Base-by-base conservation (phyloP, 2,797 vertebrate genomes). In the Dicrostonyx torquatus region DNA sequence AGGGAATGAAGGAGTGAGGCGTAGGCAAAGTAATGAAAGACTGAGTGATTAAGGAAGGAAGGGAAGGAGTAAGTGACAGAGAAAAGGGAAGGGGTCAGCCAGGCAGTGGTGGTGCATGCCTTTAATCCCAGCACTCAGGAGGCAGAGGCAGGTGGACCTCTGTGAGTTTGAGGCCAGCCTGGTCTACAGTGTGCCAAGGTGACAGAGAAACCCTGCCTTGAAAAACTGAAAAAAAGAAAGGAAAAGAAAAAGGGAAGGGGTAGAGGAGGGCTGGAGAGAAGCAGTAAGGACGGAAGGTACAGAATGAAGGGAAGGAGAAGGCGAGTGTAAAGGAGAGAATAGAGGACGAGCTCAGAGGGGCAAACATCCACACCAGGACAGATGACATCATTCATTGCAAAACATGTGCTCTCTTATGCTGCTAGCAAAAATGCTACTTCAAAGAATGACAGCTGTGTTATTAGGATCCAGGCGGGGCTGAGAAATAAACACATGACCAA, bases 401-500 rank as follows among this genome's bases (percentile, higher is more conserved):
- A 82, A 90, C 82, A 31, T 83, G 29, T 66, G 66, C 60, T 95
- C 64, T 55, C 76, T 83, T 87, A 43, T 9, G 26, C 13, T 22
- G 17, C 40, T 34, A 60, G 87, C 85, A 95, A 72, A 93, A 75
- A 93, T 10, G 8, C 60, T 31, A 58, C 78, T 86, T 93, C 89
- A 85, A 82, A 82, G 29, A 87, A 29, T 76, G 82, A 86, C 80
- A 94, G 55, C 68, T 90, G 58, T 91, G 73, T 89, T 77, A 68
- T 68, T 68, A 91, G 73, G 80, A 89, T 73, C 18, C 45, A 95
- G 78, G 70, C 83, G 58, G 50, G 68, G 83, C 29, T 91, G 60
- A 90, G 93, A 96, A 95, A 96, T 72, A 82, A 95, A 95, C 93
- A 78, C 43, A 96, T 40, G 53, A 83, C 66, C 15, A 73, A 85